phyloP scores from a whole-genome alignment of 2,797 vertebrate genomes.

The Pseudocheirus occidentalis region DNA sequence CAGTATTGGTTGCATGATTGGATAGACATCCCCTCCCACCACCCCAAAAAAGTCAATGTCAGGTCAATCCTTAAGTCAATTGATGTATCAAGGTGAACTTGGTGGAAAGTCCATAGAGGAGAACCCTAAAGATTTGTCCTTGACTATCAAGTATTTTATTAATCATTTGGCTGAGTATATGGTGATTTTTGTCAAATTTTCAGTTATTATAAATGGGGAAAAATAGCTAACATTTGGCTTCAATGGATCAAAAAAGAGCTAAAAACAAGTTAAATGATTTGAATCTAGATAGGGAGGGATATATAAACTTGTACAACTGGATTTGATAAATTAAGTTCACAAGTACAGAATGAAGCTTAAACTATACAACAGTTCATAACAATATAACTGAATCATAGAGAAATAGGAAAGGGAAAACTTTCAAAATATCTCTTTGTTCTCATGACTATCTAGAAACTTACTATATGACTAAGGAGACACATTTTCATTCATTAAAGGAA shows the following conservation, averaged over 20 bases:
- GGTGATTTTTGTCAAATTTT: background rate
- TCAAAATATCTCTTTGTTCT: background rate
- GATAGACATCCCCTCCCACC: too few relatives aligned
- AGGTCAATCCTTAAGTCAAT: too few relatives aligned
- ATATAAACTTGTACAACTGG: background rate
- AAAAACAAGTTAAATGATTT: background rate
- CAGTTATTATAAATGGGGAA: background rate
- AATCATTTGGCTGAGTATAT: background rate
- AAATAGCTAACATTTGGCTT: background rate
- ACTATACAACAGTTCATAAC: background rate
- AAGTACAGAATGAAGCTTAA: background rate
- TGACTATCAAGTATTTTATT: background rate
- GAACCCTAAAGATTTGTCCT: background rate
- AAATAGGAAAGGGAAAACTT: background rate
- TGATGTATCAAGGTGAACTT: background rate
- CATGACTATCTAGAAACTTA: background rate
- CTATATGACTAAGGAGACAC: background rate
- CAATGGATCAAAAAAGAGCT: background rate
- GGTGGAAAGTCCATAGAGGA: too few relatives aligned
- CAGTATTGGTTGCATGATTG: background rate
- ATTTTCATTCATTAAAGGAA: background rate
- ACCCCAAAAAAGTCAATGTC: background rate
- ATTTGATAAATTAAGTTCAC: background rate
- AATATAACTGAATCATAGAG: background rate
- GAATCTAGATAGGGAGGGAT: background rate